phyloP scores from a whole-genome alignment of 1,140 invertebrate genomes.

The Centruroides vittatus region DNA sequence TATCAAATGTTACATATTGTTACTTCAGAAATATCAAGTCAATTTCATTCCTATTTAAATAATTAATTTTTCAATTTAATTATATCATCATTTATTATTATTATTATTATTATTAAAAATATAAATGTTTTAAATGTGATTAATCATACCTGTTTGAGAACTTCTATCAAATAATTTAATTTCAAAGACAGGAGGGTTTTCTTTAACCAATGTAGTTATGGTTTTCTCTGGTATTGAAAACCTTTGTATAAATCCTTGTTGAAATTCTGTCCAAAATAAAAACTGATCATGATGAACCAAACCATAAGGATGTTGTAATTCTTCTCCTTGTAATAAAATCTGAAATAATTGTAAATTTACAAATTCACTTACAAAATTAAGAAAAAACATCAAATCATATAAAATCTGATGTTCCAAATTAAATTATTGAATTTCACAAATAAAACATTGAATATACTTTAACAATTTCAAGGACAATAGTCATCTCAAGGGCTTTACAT shows the following conservation, averaged over 20 bases:
- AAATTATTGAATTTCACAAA: too few relatives aligned
- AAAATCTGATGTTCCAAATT: too few relatives aligned
- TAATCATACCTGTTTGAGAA: conserved; percentile 32
- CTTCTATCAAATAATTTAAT: conserved; percentile 42
- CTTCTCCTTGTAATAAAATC: conserved; percentile 17
- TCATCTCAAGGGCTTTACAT: too few relatives aligned
- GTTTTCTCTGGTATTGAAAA: conserved; percentile 29
- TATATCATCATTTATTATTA: too few relatives aligned
- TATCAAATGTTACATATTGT: too few relatives aligned
- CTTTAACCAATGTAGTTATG: conserved; percentile 26
- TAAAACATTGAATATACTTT: too few relatives aligned
- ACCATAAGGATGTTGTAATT: conserved; percentile 41
- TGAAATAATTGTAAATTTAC: neutral
- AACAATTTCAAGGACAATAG: too few relatives aligned
- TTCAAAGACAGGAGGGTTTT: conserved; percentile 44
- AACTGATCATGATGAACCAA: conserved; percentile 31
- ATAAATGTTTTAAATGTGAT: neutral
- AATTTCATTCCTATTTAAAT: too few relatives aligned
- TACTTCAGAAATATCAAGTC: too few relatives aligned
- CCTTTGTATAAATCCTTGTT: conserved; percentile 39
- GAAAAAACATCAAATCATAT: too few relatives aligned
- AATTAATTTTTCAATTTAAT: too few relatives aligned
- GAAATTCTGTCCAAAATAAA: conserved; percentile 42
- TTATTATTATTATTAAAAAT: too few relatives aligned
- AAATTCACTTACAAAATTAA: neutral